Evolutionary conservation across 2,797 vertebrate genomes (phyloP).

Genomic region (Microctenopoma stevenorrisi): DNA sequence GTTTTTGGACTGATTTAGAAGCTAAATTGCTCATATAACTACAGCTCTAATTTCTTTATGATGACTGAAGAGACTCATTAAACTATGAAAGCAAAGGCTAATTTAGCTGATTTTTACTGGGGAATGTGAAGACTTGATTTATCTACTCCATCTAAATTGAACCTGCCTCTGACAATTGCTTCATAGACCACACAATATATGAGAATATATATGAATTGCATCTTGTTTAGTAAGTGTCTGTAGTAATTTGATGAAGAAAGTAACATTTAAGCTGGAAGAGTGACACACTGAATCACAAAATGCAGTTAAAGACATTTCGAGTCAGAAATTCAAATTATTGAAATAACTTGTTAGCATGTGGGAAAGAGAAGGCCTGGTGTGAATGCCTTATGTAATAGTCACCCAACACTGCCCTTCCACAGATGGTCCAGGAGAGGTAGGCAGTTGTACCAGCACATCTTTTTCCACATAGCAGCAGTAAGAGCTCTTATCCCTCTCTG

Average conservation of each 20-base stretch:
- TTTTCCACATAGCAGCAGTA: conserved; percentile 74
- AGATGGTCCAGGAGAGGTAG: conserved; percentile 78
- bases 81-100: too few relatives aligned
- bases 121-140: too few relatives aligned
- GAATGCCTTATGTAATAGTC: conserved; percentile 72
- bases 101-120: too few relatives aligned
- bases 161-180: too few relatives aligned
- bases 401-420: conserved; percentile 69
- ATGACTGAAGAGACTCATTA: too few relatives aligned
- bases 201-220: neutral
- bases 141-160: too few relatives aligned
- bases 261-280: neutral
- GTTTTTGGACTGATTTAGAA: too few relatives aligned
- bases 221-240: neutral
- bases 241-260: neutral
- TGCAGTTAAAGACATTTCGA: conserved; percentile 26
- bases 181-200: too few relatives aligned
- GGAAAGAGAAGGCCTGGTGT: conserved; percentile 60
- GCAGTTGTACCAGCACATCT: conserved; percentile 76
- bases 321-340: conserved; percentile 52
- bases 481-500: conserved; percentile 78
- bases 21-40: too few relatives aligned
- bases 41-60: too few relatives aligned
- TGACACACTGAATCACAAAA: conserved; percentile 33
- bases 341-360: conserved; percentile 56